phyloP scores from a whole-genome alignment of 2,797 vertebrate genomes.

The Tauraco hartlaubi region DNA sequence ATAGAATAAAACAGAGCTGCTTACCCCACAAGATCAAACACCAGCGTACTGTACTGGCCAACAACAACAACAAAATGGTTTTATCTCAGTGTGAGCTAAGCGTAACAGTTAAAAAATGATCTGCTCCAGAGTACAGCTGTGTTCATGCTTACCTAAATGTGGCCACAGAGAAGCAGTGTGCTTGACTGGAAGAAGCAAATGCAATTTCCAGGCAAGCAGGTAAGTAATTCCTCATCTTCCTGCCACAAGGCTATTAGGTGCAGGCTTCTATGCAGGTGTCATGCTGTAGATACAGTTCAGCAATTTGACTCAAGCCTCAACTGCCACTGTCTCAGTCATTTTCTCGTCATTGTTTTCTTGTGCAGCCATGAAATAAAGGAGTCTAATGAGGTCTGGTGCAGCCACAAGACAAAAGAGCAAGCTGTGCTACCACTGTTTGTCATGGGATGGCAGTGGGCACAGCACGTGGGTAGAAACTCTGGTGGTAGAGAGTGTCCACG shows the following conservation, averaged over 20 bases:
- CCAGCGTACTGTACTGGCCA: neutral
- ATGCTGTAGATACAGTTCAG: neutral
- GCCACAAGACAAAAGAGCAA: neutral
- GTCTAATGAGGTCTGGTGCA: neutral
- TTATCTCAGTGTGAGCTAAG: constrained; percentile 13
- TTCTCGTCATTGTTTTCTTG: neutral
- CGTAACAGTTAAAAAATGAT: neutral
- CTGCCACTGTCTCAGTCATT: neutral
- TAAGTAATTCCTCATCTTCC: neutral
- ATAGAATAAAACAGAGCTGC: neutral
- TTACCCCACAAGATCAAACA: neutral
- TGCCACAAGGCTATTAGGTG: neutral
- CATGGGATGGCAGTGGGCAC: neutral
- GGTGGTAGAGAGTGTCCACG: neutral
- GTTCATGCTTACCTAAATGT: neutral
- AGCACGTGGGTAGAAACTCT: neutral
- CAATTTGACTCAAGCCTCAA: neutral
- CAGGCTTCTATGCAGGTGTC: neutral
- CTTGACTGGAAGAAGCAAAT: neutral
- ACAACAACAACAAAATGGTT: constrained; percentile 5
- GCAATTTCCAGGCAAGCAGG: neutral
- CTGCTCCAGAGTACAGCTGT: neutral
- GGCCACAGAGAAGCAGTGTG: neutral
- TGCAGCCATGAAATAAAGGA: neutral
- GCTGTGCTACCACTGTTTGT: neutral